A percentile compares a stretch with the other conserved stretches of the same genome.
These are phyloP conservation scores for Hymenopus coronatus DNA, from an alignment of 2,888 invertebrate species.

Conservation along the genomic window DNA sequence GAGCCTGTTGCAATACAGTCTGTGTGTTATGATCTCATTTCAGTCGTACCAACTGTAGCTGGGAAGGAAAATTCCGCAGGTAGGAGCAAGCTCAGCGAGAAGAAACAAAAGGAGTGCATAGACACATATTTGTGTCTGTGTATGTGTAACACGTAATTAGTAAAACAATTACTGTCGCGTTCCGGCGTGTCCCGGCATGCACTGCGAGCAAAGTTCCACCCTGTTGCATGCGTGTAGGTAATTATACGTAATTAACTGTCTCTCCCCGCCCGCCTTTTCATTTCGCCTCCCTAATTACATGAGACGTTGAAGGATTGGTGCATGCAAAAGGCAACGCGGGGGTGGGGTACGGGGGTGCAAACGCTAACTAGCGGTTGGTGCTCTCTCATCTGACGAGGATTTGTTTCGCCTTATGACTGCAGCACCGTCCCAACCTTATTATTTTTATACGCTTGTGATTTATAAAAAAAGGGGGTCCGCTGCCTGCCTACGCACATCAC, in stretches of 20 bases:
- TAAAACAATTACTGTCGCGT: constrained; percentile 17
- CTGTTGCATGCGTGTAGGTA: constrained; percentile 19
- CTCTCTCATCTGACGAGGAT: not conserved
- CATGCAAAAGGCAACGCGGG: not conserved
- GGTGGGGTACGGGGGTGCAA: not conserved
- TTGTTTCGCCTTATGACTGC: not conserved
- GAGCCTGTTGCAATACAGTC: too few relatives aligned
- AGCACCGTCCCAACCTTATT: not conserved
- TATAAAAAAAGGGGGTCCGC: not conserved
- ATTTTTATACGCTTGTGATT: not conserved
- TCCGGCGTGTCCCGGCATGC: constrained; percentile 1
- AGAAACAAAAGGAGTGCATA: not conserved
- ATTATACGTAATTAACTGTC: constrained; percentile 14
- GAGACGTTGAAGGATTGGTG: constrained; percentile 16
- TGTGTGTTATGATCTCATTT: too few relatives aligned
- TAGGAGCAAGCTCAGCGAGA: not conserved
- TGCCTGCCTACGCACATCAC: too few relatives aligned
- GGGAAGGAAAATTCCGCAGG: not conserved
- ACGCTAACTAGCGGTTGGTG: not conserved
- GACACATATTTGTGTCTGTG: not conserved
- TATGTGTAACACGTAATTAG: constrained; percentile 13
- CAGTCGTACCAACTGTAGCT: too few relatives aligned
- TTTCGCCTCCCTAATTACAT: constrained; percentile 15
- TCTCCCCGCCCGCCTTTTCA: constrained; percentile 17
- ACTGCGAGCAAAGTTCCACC: constrained; percentile 4